These are phyloP conservation scores for Phaenicophaeus curvirostris DNA, from an alignment of 2,797 vertebrate genomes.

Conservation along the genomic window DNA sequence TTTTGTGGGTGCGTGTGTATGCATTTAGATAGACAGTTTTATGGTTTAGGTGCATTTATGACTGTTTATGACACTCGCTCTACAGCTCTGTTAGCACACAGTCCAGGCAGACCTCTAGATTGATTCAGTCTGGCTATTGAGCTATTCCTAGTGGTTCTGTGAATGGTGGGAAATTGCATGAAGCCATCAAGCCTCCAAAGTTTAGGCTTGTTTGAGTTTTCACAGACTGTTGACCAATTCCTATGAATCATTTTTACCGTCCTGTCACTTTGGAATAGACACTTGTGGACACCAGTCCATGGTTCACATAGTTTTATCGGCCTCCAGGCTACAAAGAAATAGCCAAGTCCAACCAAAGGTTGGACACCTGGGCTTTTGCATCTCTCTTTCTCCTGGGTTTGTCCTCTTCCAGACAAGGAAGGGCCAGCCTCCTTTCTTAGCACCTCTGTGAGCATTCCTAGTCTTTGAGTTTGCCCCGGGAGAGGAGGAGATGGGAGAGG, in stretches of 20 bases:
- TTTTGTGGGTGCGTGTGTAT: background rate
- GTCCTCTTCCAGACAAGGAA: background rate
- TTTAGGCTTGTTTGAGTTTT: background rate
- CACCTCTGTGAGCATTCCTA: background rate
- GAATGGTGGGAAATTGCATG: background rate
- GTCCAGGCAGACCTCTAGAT: background rate
- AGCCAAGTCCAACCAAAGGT: background rate
- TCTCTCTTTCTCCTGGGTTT: background rate
- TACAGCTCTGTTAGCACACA: background rate
- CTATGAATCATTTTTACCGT: background rate
- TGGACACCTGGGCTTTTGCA: background rate
- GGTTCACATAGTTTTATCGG: rapidly evolving
- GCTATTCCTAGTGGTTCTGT: background rate
- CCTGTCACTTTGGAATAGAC: background rate
- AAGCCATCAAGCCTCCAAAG: background rate
- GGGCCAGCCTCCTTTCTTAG: background rate
- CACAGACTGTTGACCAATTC: background rate
- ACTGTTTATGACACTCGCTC: background rate
- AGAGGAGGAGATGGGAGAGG: background rate
- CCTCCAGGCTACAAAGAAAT: background rate
- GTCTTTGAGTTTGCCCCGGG: background rate
- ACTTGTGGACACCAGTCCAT: background rate
- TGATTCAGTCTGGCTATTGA: background rate
- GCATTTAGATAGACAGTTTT: background rate
- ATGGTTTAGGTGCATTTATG: background rate